Evolutionary conservation across 1,140 invertebrate genomes (phyloP), one percentile per base, ranked within the genome.

Genomic region (Colletes latitarsis): DNA sequence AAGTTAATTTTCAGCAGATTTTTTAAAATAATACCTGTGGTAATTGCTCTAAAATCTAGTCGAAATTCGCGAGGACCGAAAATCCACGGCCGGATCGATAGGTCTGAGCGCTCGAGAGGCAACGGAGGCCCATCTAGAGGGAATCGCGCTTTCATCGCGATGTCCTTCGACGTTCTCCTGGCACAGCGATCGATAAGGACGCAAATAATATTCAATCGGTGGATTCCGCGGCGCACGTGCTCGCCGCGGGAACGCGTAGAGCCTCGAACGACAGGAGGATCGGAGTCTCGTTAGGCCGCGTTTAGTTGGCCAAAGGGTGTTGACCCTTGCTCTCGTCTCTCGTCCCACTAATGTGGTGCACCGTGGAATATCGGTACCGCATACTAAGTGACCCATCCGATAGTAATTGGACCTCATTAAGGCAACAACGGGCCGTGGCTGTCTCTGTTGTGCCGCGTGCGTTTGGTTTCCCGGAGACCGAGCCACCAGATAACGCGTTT

Each of bases 321-420:
- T 92, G 90, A 92, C 88, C 89, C 84, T 91, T 89, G 83, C 81
- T 88, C 85, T 87, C 70, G 84, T 77, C 67, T 81, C 68, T 77
- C 57, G 71, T 81, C 67, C 66, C 78, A 84, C 87, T 87, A 91
- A 89, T 89, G 84, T 79, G 84, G 77, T 84, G 83, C 82, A 87
- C 82, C 55, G 71, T 85, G 72, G 84, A 90, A 90, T 91, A 89
- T 89, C 87, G 81, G 88, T 89, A 85, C 82, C 77, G 86, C 82
- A 84, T 88, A 88, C 83, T 85, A 90, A 90, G 88, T 89, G 85
- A 90, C 84, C 89, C 84, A 88, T 91, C 87, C 85, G 90, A 90
- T 90, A 87, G 89, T 91, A 90, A 91, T 89, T 89, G 87, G 89
- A 89, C 84, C 87, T 91, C 89, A 90, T 90, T 91, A 90, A 87